Evolutionary conservation across 2,797 vertebrate species (phyloP).

Genomic region (Morelia viridis): DNA sequence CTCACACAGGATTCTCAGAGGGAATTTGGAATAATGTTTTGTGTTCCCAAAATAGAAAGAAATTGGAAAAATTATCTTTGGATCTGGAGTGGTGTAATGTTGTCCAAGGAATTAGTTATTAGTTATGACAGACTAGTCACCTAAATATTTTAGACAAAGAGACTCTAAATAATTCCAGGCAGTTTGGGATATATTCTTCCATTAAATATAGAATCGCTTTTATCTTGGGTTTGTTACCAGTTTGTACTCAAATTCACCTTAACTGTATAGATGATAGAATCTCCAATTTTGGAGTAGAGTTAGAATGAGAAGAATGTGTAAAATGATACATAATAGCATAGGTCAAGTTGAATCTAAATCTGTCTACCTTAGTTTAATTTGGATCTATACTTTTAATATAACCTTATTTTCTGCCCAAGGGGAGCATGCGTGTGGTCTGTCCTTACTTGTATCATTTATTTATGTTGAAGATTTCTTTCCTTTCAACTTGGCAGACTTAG

Average conservation of each 20-base stretch:
- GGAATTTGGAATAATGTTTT: not conserved
- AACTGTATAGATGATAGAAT: not conserved
- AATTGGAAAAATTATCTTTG: not conserved
- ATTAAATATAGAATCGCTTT: not conserved
- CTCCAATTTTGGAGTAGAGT: no score
- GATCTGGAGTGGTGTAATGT: not conserved
- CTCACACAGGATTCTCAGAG: not conserved
- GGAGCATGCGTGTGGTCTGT: not conserved
- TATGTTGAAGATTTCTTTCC: not conserved
- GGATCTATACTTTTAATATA: not conserved
- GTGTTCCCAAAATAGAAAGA: not conserved
- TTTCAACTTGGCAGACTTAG: not conserved
- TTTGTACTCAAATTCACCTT: not conserved
- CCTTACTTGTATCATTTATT: not conserved
- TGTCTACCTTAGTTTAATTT: not conserved
- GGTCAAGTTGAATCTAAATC: not conserved
- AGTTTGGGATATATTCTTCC: not conserved
- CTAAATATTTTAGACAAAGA: not conserved
- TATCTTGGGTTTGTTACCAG: not conserved
- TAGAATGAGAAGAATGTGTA: not conserved
- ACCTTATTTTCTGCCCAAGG: not conserved
- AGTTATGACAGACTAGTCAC: not conserved
- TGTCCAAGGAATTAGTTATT: not conserved
- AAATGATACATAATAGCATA: not conserved
- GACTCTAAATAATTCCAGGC: not conserved